Percentiles rank a stretch among this genome's conserved stretches.
These are phyloP conservation scores for Gymnoscopelus braueri DNA, from an alignment of 2,797 vertebrate genomes.

Conservation along the genomic window DNA sequence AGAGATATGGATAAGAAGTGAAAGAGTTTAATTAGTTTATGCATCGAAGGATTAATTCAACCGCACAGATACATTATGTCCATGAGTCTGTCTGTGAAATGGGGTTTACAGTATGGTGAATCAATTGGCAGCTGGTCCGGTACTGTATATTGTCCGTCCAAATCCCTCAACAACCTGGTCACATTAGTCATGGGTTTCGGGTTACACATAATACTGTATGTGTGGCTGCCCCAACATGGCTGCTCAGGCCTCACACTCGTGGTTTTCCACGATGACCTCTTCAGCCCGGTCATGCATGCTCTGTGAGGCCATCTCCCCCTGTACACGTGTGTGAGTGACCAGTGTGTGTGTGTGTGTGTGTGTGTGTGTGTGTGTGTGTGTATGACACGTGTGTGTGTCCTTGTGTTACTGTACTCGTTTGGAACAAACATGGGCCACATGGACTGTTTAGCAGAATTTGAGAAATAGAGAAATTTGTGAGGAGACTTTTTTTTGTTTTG, in stretches of 20 bases:
- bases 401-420: too few species aligned
- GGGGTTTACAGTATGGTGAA: background rate
- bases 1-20: background rate
- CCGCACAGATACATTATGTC: background rate
- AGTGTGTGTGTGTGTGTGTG: too few species aligned
- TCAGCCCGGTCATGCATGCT: slow-evolving; percentile 8
- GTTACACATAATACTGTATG: background rate
- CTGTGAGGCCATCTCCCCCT: slow-evolving; percentile 18
- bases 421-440: too few species aligned
- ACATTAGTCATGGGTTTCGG: background rate
- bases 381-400: too few species aligned
- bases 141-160: background rate
- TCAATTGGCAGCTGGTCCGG: background rate
- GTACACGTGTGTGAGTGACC: too few species aligned
- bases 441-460: too few species aligned
- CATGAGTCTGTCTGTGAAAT: background rate
- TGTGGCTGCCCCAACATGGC: background rate
- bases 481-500: too few species aligned
- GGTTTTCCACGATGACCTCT: slow-evolving; percentile 1
- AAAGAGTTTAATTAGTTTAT: background rate
- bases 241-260: background rate
- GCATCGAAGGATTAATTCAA: background rate
- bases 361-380: too few species aligned
- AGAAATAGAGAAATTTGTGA: too few species aligned
- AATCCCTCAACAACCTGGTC: background rate